Percentiles rank a stretch among this genome's conserved stretches.
These are phyloP conservation scores for Gracilinanus agilis DNA, from an alignment of 2,113 vertebrate species.

Conservation along the genomic window DNA sequence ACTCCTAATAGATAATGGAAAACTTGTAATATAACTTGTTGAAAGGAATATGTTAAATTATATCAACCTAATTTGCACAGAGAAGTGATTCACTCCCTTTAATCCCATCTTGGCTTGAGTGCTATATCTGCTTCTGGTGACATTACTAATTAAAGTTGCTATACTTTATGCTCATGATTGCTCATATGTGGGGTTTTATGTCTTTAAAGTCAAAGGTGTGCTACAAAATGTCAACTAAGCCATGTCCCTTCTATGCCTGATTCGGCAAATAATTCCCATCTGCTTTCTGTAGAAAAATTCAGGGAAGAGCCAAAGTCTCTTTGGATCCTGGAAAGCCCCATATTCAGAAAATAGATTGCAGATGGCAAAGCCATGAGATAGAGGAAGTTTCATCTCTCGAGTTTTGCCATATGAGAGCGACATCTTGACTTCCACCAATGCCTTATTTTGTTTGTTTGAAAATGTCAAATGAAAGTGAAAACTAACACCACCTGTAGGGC, in stretches of 20 bases:
- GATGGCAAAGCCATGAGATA: neutral
- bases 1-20: neutral
- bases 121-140: neutral
- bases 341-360: constrained; percentile 42
- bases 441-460: constrained; percentile 39
- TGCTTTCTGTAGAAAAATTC: constrained; percentile 66
- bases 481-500: neutral
- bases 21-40: neutral
- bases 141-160: neutral
- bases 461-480: neutral
- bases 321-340: constrained; percentile 47
- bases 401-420: constrained; percentile 2
- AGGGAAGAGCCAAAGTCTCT: constrained; percentile 53
- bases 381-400: neutral
- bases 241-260: constrained; percentile 42
- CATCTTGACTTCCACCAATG: constrained; percentile 52
- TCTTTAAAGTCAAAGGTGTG: constrained; percentile 61
- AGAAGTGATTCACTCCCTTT: neutral
- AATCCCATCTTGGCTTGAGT: neutral
- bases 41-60: neutral
- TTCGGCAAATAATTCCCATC: constrained; percentile 50
- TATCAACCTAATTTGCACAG: neutral
- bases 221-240: constrained; percentile 47
- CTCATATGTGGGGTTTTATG: constrained; percentile 29
- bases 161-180: constrained; percentile 1